These are phyloP conservation scores for Vireo altiloquus DNA, from an alignment of 2,113 vertebrate genomes.

Conservation along the genomic window DNA sequence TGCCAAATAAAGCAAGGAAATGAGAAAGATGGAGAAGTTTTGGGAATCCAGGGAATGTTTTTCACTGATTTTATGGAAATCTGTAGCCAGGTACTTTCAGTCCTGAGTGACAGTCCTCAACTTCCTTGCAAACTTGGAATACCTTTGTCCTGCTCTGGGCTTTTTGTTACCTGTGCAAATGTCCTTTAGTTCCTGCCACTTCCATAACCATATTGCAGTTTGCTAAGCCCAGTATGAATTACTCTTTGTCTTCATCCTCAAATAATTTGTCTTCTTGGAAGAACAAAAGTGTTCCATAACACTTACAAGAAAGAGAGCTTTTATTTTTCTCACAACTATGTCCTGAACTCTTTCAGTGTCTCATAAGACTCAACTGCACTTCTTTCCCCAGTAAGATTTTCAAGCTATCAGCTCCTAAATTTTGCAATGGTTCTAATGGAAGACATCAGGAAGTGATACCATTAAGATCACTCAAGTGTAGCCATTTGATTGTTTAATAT, in stretches of 20 bases:
- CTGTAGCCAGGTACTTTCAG: neutral
- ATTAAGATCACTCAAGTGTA: slow-evolving; percentile 30
- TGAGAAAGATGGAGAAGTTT: neutral
- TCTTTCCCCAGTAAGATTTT: neutral
- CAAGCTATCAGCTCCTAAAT: neutral
- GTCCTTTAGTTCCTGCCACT: neutral
- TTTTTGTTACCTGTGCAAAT: neutral
- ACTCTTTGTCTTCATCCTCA: neutral
- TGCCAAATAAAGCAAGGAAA: neutral
- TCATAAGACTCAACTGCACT: neutral
- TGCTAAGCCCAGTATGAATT: neutral
- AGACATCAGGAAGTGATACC: neutral
- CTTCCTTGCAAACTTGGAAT: neutral
- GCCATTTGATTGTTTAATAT: slow-evolving; percentile 35
- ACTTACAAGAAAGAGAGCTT: neutral
- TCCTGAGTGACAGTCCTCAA: accelerated
- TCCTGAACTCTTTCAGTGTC: neutral
- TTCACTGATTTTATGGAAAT: neutral
- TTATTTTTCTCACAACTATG: neutral
- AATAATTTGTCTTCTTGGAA: neutral
- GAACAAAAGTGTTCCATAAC: neutral
- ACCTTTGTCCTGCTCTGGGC: neutral
- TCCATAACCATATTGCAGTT: neutral
- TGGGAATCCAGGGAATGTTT: neutral
- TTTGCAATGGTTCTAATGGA: slow-evolving; percentile 38